Evolutionary conservation across 1,140 invertebrate genomes (phyloP), one percentile per base, ranked within the genome.

Genomic region (Orchestia grillus): DNA sequence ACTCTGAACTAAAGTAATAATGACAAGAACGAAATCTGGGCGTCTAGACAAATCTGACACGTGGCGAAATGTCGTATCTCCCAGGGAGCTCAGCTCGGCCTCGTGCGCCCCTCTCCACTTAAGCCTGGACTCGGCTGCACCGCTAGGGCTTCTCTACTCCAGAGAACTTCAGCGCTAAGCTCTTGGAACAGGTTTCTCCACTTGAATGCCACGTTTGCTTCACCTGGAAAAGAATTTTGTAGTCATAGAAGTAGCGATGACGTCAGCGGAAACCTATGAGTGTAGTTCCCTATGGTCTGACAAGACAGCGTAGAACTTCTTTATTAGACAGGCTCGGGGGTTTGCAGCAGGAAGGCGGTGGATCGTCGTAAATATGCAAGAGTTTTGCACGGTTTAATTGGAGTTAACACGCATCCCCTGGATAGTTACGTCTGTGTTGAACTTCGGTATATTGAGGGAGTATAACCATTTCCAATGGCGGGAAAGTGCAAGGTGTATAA

Each of bases 401-500:
- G 36, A 77, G 62, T 77, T 77, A 36, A 77, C 11, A 23, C 62
- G 11, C 3, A 36, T 77, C 28, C 36, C 1, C 28, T 19, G 62
- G 62, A 36, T 77, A 77, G 28, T 77, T 36, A 23, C 28, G 11
- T 77, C 62, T 1, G 15, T 77, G 36, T 43, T 42, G 36, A 4
- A 42, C 11, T 90, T 90, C 8, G 42, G 11, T 28, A 90, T 43
- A 19, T 42, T 42, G 41, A 90, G 88, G 41, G 42, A 3, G 0
- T 23, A 94, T 47, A 40, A 94, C 44, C 40, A 40, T 94, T 45
- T 45, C 8, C 44, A 0, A 94, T 94, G 92, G 43, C 92, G 40
- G 92, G 92, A 44, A 94, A 45, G 44, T 94, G 43, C 41, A 94
- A 94, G 47, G 92, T 94, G 4, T 94, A 94, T 44, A 94, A 94